Evolutionary conservation across 2,888 invertebrate genomes (phyloP).

Genomic region (Eupithecia centaureata): DNA sequence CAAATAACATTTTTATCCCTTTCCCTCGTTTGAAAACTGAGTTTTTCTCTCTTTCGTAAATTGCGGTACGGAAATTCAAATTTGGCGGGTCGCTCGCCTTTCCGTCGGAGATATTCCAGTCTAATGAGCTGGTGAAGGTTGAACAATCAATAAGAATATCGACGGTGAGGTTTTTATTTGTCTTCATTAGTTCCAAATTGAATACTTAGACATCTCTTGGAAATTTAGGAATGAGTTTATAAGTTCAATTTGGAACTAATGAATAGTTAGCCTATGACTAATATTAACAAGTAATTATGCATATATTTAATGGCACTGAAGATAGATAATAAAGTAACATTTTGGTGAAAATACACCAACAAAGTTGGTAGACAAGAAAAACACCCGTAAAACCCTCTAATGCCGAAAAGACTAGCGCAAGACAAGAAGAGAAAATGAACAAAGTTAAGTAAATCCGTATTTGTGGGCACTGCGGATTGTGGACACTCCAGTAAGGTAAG

Average conservation of each 20-base stretch:
- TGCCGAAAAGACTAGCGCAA: conserved; percentile 18
- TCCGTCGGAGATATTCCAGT: conserved; percentile 76
- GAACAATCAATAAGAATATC: conserved; percentile 77
- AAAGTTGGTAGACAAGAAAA: neutral
- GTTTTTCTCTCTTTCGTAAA: conserved; percentile 55
- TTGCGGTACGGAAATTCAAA: conserved; percentile 81
- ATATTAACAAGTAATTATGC: too few relatives aligned
- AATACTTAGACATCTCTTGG: too few relatives aligned
- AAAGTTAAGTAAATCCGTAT: conserved; percentile 77
- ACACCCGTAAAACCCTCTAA: conserved; percentile 16
- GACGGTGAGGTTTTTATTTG: conserved; percentile 53
- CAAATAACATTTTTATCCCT: conserved; percentile 61
- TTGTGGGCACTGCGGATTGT: conserved; percentile 62
- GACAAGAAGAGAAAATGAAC: conserved; percentile 43
- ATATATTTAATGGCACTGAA: too few relatives aligned
- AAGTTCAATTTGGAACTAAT: too few relatives aligned
- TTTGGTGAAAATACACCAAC: neutral
- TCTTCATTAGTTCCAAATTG: neutral
- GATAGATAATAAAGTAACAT: neutral
- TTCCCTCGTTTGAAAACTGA: conserved; percentile 39
- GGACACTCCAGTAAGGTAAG: conserved; percentile 68
- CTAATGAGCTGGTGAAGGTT: conserved; percentile 79
- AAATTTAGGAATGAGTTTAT: too few relatives aligned
- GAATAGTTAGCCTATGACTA: too few relatives aligned
- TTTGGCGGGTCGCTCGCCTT: conserved; percentile 80